Conservation (phyloP, 1,140 invertebrate genomes). For the Hycleus cichorii region DNA sequence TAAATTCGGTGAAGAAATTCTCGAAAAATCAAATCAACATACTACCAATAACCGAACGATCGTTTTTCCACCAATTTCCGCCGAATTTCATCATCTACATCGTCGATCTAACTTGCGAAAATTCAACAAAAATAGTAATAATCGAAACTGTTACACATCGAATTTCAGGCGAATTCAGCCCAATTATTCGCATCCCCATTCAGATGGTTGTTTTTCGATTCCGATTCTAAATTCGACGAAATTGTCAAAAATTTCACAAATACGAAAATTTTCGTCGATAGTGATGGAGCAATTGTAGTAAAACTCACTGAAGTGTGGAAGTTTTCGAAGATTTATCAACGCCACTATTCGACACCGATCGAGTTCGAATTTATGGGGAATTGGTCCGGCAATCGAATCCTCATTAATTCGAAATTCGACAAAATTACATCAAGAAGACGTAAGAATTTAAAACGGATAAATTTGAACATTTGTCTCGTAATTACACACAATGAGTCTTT, state of each 20-base stretch:
- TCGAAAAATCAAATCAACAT: conserved; percentile 7
- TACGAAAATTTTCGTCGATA: conserved; percentile 32
- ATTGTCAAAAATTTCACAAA: conserved; percentile 6
- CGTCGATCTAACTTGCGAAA: neutral
- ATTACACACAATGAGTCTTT: conserved; percentile 52
- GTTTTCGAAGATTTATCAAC: conserved; percentile 32
- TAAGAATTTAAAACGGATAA: conserved; percentile 38
- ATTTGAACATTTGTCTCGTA: conserved; percentile 45
- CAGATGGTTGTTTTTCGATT: conserved; percentile 2
- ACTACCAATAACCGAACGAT: neutral
- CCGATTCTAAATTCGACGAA: neutral
- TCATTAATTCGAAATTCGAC: conserved; percentile 11
- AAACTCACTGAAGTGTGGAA: conserved; percentile 4
- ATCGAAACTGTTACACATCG: too few species aligned
- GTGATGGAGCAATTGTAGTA: conserved; percentile 28
- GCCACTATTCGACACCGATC: conserved; percentile 8
- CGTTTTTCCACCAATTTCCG: conserved; percentile 1
- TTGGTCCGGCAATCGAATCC: conserved; percentile 14
- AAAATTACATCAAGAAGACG: conserved; percentile 32
- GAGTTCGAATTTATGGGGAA: conserved; percentile 25
- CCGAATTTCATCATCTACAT: neutral
- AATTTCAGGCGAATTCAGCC: conserved; percentile 10
- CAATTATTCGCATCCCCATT: conserved; percentile 7
- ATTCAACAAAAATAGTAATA: neutral
- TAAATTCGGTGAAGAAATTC: neutral